Base-by-base conservation (phyloP, 2,888 invertebrate species). In the Hemaris fuciformis region DNA sequence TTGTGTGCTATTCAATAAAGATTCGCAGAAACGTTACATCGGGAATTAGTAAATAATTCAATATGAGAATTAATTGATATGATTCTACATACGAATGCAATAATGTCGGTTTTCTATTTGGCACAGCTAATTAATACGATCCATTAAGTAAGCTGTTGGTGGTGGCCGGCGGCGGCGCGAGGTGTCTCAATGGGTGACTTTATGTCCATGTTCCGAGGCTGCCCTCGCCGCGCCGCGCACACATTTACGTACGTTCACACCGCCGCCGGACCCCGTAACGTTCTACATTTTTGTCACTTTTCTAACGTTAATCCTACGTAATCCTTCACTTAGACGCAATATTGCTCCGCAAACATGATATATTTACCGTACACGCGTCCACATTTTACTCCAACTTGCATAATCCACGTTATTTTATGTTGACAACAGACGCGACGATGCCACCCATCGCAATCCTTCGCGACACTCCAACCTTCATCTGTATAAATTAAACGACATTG, bases 371-470 rank as follows among this genome's bases (percentile, higher is more conserved):
- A 88, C 80, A 87, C 79, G 83, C 82, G 83, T 84, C 82, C 87
- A 88, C 87, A 91, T 90, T 85, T 84, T 85, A 81, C 81, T 84
- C 84, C 86, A 85, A 86, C 90, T 90, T 89, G 91, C 90, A 89
- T 90, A 91, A 89, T 92, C 87, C 89, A 86, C 83, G 83, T 85
- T 89, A 88, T 89, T 89, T 85, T 82, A 84, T 87, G 83, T 88
- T 89, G 89, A 91, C 87, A 88, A 89, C 88, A 85, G 88, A 87
- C 84, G 85, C 84, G 77, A 82, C 75, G 73, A 77, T 80, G 81
- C 83, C 85, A 84, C 81, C 84, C 91, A 91, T 90, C 72, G 70
- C 77, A 86, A 81, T 77, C 74, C 72, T 74, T 77, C 73, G 70
- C 71, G 76, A 71, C 71, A 70, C 72, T 70, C 65, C 62, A 74